Evolutionary conservation across 1,140 invertebrate species (phyloP), one percentile per base, ranked within the genome.

Genomic region (Mya arenaria): DNA sequence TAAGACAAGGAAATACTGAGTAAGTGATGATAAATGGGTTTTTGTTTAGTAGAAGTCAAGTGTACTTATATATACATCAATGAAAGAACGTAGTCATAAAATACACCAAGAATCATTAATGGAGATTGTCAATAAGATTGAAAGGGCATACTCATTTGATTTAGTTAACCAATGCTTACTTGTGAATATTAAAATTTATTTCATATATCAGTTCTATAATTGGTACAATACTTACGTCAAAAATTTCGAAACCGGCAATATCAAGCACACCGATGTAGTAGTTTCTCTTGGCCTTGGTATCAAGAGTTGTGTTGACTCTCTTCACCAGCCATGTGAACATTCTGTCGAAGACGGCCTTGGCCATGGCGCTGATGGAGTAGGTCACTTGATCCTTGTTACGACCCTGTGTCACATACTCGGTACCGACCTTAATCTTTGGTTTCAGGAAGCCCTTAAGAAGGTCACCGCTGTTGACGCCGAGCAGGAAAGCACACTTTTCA

Each of bases 181-280:
- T 52, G 2, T 52, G 1, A 48, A 48, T 48, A 48, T 13, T 48
- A 19, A 13, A 48, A 48, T 13, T 48, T 13, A 48, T 48, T 48
- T 48, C 19, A 13, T 48, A 48, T 13, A 13, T 48, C 10, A 48
- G 41, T 19, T 13, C 41, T 48, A 13, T 48, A 48, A 19, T 13
- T 17, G 15, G n/a, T n/a, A 44, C 36, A 41, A 55, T n/a, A 86
- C 97, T 97, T 95, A 98, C 97, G 95, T 99, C 98, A 95, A 99
- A 99, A 94, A 99, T 99, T 95, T 99, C 98, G 94, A 99, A 99
- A 95, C 98, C 98, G 94, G 98, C 98, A 95, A 99, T 99, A 97
- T 99, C 98, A 95, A 99, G 95, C 94, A 99, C 98, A 97, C 98
- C 94, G 94, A 99, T 99, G 95, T 98, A 99, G 94, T 97, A 97